phyloP scores from a whole-genome alignment of 2,888 invertebrate species.

The Spodoptera picta region DNA sequence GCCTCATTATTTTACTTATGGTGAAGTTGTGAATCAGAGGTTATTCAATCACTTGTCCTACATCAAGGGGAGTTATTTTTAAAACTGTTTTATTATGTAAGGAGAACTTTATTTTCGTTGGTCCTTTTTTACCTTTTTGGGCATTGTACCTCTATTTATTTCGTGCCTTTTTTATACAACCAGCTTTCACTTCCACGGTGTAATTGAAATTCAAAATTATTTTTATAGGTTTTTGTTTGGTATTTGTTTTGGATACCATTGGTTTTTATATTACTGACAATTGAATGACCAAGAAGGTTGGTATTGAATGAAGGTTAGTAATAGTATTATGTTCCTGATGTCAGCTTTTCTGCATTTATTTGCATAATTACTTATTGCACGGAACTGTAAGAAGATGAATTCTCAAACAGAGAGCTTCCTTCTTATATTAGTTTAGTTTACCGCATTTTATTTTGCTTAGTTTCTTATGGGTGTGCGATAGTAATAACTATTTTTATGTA shows the following conservation, averaged over 20 bases:
- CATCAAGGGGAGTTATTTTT: constrained; percentile 4
- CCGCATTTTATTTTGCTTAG: no score
- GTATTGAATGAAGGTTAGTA: constrained; percentile 7
- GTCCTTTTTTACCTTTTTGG: no score
- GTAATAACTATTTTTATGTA: no score
- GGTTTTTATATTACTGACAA: constrained; percentile 2
- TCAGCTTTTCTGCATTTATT: constrained; percentile 1
- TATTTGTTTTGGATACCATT: neutral
- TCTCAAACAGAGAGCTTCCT: no score
- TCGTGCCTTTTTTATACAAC: neutral
- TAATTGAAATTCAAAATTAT: constrained; percentile 13
- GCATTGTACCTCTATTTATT: neutral
- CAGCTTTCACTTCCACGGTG: constrained; percentile 13
- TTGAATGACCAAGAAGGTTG: constrained; percentile 12
- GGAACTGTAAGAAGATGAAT: no score
- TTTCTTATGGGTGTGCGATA: no score
- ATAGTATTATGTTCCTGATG: neutral
- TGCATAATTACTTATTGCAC: neutral
- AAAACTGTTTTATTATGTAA: neutral
- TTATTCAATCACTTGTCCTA: no score
- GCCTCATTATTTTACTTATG: neutral
- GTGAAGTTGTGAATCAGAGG: neutral
- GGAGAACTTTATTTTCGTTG: neutral
- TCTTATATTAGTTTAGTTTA: no score
- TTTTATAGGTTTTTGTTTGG: constrained; percentile 1